phyloP scores from a whole-genome alignment of 2,888 invertebrate species.

The Nematopogon swammerdamellus region DNA sequence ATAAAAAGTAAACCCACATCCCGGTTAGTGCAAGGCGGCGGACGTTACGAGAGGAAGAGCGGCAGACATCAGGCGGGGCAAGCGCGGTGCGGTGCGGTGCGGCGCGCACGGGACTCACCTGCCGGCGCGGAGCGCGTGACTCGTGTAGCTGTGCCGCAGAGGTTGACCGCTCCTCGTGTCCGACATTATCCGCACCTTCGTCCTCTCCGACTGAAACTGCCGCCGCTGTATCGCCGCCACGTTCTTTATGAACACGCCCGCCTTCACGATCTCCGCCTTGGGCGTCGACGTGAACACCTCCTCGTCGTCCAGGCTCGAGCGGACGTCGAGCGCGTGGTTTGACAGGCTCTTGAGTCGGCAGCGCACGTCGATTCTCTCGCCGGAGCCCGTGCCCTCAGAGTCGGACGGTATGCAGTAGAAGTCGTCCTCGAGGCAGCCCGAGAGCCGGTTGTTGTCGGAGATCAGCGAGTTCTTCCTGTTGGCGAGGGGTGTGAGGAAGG shows the following conservation, averaged over 20 bases:
- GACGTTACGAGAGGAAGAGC: conserved; percentile 14
- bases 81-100: conserved; percentile 7
- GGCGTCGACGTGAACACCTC: conserved; percentile 30
- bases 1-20: conserved; percentile 1
- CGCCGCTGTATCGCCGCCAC: neutral
- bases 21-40: conserved; percentile 14
- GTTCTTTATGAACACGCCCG: neutral
- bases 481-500: conserved; percentile 58
- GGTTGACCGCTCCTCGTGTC: conserved; percentile 9
- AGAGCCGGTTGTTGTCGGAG: conserved; percentile 28
- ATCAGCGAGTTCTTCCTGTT: conserved; percentile 45
- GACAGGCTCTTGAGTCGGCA: conserved; percentile 23
- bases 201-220: neutral
- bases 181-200: conserved; percentile 1
- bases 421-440: conserved; percentile 45
- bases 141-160: conserved; percentile 35
- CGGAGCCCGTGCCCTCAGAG: conserved; percentile 21
- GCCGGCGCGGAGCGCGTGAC: conserved; percentile 11
- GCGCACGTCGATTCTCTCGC: conserved; percentile 28
- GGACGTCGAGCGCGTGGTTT: conserved; percentile 20
- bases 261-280: conserved; percentile 12
- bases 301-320: conserved; percentile 5
- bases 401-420: conserved; percentile 43
- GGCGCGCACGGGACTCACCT: neutral
- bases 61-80: conserved; percentile 12